These are phyloP conservation scores for Sphaerophoria rueppellii DNA, from an alignment of 2,888 invertebrate genomes.

Conservation along the genomic window DNA sequence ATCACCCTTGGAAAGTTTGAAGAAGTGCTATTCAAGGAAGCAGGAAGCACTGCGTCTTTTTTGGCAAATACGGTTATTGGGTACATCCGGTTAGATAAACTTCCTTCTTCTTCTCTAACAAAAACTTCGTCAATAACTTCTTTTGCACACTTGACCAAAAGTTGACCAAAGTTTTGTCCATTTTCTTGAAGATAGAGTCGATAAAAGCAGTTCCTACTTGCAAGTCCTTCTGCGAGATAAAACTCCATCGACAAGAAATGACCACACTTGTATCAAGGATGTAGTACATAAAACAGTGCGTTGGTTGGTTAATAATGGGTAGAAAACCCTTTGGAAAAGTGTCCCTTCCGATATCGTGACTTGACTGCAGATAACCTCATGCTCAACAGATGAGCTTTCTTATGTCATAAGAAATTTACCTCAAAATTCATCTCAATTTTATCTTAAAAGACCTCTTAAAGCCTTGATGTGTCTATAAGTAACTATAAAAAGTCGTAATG, in stretches of 20 bases:
- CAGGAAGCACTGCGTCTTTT: slow-evolving; percentile 9
- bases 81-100: slow-evolving; percentile 43
- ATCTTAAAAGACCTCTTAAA: slow-evolving; percentile 7
- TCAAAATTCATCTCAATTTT: slow-evolving; percentile 59
- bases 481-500: slow-evolving; percentile 26
- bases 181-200: slow-evolving; percentile 18
- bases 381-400: slow-evolving; percentile 19
- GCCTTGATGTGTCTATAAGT: slow-evolving; percentile 10
- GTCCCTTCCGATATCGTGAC: slow-evolving; percentile 56
- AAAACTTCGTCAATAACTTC: slow-evolving; percentile 29
- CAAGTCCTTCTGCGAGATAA: slow-evolving; percentile 40
- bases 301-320: slow-evolving; percentile 34
- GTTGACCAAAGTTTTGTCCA: slow-evolving; percentile 57
- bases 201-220: slow-evolving; percentile 48
- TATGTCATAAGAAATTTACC: background rate
- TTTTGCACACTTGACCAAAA: slow-evolving; percentile 51
- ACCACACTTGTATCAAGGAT: slow-evolving; percentile 29
- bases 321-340: slow-evolving; percentile 18
- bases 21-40: background rate
- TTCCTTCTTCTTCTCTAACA: background rate
- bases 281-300: slow-evolving; percentile 7
- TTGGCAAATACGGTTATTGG: slow-evolving; percentile 56
- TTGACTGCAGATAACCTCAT: slow-evolving; percentile 3
- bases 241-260: slow-evolving; percentile 38
- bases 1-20: background rate